Percentiles rank a stretch among this genome's conserved stretches.
phyloP scores from a whole-genome alignment of 2,888 invertebrate species.

The Podabrus alpinus region DNA sequence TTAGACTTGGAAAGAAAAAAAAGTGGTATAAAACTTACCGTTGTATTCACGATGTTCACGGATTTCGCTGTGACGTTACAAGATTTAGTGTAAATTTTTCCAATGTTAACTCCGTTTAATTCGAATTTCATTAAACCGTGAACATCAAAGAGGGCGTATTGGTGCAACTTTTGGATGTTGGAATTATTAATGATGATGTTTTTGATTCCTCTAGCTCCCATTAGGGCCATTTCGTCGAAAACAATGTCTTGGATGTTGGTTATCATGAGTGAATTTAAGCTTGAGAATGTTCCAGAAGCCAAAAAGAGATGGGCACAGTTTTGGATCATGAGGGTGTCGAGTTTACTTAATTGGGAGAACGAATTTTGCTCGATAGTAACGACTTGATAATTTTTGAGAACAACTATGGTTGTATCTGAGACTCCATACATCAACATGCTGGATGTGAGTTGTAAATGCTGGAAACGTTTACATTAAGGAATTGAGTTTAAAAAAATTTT shows the following conservation, averaged over 20 bases:
- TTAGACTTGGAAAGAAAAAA: neutral
- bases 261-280: conserved; percentile 20
- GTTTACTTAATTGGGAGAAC: conserved; percentile 9
- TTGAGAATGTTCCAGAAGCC: conserved; percentile 14
- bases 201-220: conserved; percentile 22
- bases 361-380: conserved; percentile 17
- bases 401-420: conserved; percentile 1
- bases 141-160: conserved; percentile 15
- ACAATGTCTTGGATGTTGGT: conserved; percentile 15
- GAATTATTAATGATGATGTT: conserved; percentile 16
- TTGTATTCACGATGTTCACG: conserved; percentile 1
- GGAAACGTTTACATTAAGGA: neutral
- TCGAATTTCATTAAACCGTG: conserved; percentile 7
- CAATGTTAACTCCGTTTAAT: conserved; percentile 11
- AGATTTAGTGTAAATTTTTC: conserved; percentile 2
- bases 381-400: conserved; percentile 15
- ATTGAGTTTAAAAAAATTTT: neutral
- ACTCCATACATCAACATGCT: conserved; percentile 13
- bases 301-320: conserved; percentile 8
- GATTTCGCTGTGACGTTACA: conserved; percentile 12
- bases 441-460: conserved; percentile 21
- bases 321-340: conserved; percentile 18
- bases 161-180: conserved; percentile 11
- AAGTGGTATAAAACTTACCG: neutral
- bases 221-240: conserved; percentile 19